Percentiles rank a stretch among this genome's conserved stretches.
phyloP scores from a whole-genome alignment of 2,888 invertebrate genomes.

The Pharmacophagus antenor region DNA sequence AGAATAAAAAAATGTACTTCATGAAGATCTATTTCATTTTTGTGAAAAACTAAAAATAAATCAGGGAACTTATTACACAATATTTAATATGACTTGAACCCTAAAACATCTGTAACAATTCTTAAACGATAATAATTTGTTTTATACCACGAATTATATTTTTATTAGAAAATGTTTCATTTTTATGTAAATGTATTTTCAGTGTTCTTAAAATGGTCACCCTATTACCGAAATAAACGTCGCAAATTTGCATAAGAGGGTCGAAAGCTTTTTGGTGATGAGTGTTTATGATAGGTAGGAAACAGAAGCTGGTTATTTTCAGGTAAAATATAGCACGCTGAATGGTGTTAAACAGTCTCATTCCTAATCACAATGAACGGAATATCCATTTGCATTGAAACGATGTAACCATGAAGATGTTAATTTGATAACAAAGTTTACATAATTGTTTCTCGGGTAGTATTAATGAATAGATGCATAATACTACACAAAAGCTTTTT shows the following conservation, averaged over 20 bases:
- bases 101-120: neutral
- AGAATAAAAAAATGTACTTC: no score
- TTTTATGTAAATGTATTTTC: neutral
- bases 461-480: neutral
- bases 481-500: neutral
- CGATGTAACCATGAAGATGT: slow-evolving; percentile 12
- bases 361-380: slow-evolving; percentile 28
- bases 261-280: slow-evolving; percentile 65
- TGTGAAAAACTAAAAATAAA: no score
- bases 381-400: slow-evolving; percentile 28
- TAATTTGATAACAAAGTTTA: slow-evolving; percentile 1
- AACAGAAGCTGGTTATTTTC: slow-evolving; percentile 33
- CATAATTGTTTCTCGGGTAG: neutral
- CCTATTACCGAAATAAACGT: slow-evolving; percentile 47
- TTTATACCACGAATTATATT: no score
- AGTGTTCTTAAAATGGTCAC: slow-evolving; percentile 20
- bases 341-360: slow-evolving; percentile 29
- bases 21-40: no score
- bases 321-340: slow-evolving; percentile 30
- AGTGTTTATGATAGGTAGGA: slow-evolving; percentile 61
- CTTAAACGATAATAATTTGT: neutral
- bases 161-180: neutral
- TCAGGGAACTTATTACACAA: no score
- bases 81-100: no score
- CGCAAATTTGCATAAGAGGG: slow-evolving; percentile 71